Conservation (phyloP, 2,797 vertebrate species). For the Scleropages formosus region DNA sequence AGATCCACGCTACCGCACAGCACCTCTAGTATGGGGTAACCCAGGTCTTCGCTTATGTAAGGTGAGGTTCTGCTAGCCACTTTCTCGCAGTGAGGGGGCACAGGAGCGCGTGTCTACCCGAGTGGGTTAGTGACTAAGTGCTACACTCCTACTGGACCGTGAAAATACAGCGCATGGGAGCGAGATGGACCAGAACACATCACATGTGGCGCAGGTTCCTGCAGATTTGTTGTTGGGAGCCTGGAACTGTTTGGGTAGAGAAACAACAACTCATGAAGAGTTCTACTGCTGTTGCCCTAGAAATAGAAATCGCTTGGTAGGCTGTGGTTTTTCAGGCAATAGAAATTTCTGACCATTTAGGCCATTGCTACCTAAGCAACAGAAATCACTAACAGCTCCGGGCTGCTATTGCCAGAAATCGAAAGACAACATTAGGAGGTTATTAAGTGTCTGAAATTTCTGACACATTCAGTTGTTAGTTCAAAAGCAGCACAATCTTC, state of each 20-base stretch:
- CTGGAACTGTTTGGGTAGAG: too few species aligned
- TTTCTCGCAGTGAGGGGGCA: not conserved
- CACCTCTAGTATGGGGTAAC: not conserved
- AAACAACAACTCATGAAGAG: not conserved
- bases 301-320: not conserved
- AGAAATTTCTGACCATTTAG: constrained; percentile 38
- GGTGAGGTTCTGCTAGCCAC: not conserved
- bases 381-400: not conserved
- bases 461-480: not conserved
- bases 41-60: not conserved
- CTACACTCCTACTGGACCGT: too few species aligned
- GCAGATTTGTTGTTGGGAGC: too few species aligned
- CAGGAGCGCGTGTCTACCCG: too few species aligned
- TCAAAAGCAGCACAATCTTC: not conserved
- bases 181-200: not conserved
- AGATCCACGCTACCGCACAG: not conserved
- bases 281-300: not conserved
- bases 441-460: constrained; percentile 4
- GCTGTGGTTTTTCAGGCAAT: constrained; percentile 15
- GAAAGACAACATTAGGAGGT: too few species aligned
- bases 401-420: too few species aligned
- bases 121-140: too few species aligned
- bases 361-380: constrained; percentile 9
- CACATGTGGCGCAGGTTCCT: not conserved
- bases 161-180: not conserved